A percentile compares a stretch with the other conserved stretches of the same genome.
Conservation (phyloP, 2,797 vertebrate species). For the Naso thynnoides region DNA sequence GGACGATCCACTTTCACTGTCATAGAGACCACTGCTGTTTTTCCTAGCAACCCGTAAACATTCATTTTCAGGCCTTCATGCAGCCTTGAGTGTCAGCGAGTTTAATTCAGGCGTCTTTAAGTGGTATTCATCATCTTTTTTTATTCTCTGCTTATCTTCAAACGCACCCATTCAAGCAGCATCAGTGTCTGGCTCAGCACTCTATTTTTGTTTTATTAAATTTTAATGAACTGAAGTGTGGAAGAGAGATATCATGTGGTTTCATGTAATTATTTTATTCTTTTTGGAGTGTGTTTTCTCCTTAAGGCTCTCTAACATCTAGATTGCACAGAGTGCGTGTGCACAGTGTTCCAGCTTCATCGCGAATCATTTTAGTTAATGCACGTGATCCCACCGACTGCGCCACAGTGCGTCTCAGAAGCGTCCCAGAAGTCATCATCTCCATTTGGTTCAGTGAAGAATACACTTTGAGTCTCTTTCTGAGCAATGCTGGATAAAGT, state of each 20-base stretch:
- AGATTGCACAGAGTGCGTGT: too few species aligned
- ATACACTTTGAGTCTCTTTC: too few species aligned
- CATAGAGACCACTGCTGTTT: conserved; percentile 50
- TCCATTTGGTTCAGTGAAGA: too few species aligned
- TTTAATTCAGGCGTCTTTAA: conserved; percentile 57
- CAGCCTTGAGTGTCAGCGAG: conserved; percentile 20
- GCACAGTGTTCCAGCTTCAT: too few species aligned
- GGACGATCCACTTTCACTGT: conserved; percentile 29
- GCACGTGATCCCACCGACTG: too few species aligned
- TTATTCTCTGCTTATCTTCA: conserved; percentile 36
- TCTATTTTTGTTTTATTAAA: neutral
- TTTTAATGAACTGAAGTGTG: neutral
- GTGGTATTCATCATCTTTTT: conserved; percentile 50
- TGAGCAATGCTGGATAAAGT: too few species aligned
- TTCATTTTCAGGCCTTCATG: conserved; percentile 28
- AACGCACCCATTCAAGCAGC: conserved; percentile 21
- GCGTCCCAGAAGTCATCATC: too few species aligned
- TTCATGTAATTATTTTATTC: conserved; percentile 1
- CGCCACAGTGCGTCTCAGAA: too few species aligned
- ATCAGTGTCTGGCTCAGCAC: neutral
- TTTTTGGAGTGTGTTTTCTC: neutral
- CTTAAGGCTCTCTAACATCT: too few species aligned
- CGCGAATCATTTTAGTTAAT: too few species aligned
- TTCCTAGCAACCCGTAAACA: conserved; percentile 49
- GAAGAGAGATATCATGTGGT: neutral